A percentile compares a stretch with the other conserved stretches of the same genome.
Evolutionary conservation across 2,888 invertebrate species (phyloP).

Genomic region (Lasioglossum malachurum): DNA sequence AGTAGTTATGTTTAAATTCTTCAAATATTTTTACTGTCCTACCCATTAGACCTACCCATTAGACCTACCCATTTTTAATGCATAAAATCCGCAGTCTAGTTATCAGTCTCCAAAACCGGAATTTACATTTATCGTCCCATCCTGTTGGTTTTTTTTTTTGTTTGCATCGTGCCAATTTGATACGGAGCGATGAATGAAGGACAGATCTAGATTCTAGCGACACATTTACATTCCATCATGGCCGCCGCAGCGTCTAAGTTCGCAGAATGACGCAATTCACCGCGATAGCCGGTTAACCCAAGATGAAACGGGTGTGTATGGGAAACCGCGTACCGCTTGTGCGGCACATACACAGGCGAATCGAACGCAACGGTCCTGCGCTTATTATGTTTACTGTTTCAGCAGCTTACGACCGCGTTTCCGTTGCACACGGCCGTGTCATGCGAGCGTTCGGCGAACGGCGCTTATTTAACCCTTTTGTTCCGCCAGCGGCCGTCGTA

Average conservation of each 20-base stretch:
- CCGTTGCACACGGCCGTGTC: slow-evolving; percentile 42
- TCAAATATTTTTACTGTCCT: no score
- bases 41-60: no score
- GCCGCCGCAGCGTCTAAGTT: slow-evolving; percentile 44
- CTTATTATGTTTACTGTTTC: slow-evolving; percentile 55
- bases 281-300: slow-evolving; percentile 47
- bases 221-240: slow-evolving; percentile 49
- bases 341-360: slow-evolving; percentile 15
- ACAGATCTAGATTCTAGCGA: neutral
- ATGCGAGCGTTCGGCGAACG: slow-evolving; percentile 19
- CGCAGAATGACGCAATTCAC: slow-evolving; percentile 51
- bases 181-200: neutral
- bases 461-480: slow-evolving; percentile 31
- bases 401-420: slow-evolving; percentile 45
- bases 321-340: neutral
- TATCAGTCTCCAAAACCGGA: neutral
- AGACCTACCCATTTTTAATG: no score
- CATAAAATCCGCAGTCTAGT: no score
- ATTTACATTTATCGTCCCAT: neutral
- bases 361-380: slow-evolving; percentile 48
- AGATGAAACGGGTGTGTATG: slow-evolving; percentile 30
- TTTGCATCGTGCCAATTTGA: neutral
- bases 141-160: no score
- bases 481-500: slow-evolving; percentile 4
- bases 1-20: no score